Conservation (phyloP, 2,113 vertebrate genomes). For the Ailuropoda melanoleuca region DNA sequence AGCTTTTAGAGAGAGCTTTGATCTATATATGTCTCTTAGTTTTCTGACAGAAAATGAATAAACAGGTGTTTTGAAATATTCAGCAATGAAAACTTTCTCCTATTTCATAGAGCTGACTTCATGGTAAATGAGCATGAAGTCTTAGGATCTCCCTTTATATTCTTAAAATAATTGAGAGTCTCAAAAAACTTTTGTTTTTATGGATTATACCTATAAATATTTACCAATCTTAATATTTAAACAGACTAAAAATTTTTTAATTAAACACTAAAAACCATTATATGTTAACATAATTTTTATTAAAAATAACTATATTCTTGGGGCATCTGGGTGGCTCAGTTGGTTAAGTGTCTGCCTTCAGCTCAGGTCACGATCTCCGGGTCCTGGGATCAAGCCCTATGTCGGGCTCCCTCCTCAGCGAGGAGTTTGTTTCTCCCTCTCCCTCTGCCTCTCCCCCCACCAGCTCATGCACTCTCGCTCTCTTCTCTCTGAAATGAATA, state of each 20-base stretch:
- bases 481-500: background rate
- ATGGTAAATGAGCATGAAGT: background rate
- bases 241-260: background rate
- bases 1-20: background rate
- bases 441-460: background rate
- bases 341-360: background rate
- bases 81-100: constrained; percentile 2
- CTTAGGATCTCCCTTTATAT: background rate
- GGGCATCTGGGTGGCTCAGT: background rate
- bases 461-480: background rate
- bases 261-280: background rate
- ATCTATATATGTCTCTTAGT: background rate
- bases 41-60: constrained; percentile 24
- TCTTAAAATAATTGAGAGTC: background rate
- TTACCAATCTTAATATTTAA: constrained; percentile 1
- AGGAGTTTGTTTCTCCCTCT: background rate
- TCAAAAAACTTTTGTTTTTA: background rate
- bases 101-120: background rate
- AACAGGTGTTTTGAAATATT: background rate
- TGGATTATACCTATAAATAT: background rate
- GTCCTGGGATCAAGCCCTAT: background rate
- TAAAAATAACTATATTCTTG: background rate
- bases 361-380: background rate
- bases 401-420: background rate
- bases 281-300: background rate